Base-by-base conservation (phyloP, 2,797 vertebrate genomes). In the Falco rusticolus region DNA sequence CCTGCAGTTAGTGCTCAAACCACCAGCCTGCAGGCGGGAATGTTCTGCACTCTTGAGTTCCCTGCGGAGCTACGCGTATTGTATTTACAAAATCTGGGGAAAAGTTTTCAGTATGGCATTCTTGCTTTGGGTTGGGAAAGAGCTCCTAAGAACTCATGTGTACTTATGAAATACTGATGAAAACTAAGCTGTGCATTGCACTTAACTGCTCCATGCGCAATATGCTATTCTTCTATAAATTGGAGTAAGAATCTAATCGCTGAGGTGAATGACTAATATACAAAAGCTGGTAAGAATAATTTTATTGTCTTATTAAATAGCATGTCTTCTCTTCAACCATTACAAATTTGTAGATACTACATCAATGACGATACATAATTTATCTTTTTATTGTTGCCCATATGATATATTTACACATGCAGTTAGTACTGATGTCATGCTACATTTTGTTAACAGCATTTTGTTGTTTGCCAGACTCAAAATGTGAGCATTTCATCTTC, bases 261-360 rank as follows among this genome's bases (percentile, higher is more conserved):
- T 39, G 83, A 87, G 84, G 81, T 84, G 71, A 97, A 96, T 89
- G 63, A 95, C 77, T 94, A 92, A 86, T 51, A 95, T 89, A 97
- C 94, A 97, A 97, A 97, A 98, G 97, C 86, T 98, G 98, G 97
- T 98, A 99, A 97, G 98, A 99, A 98, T 98, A 98, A 89, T 97
- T 98, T 99, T 99, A 99, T 99, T 99, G 98, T 98, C 98, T 98
- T 98, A 99, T 98, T 98, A 98, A 99, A 98, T 98, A 98, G 96
- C 98, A 98, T 98, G 97, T 98, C 93, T 97, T 98, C 95, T 96
- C 94, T 98, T 98, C 94, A 98, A 98, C 98, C 96, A 95, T 97
- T 98, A 99, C 98, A 98, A 98, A 98, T 97, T 76, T 98, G 98
- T 98, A 98, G 98, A 98, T 96, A 98, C 97, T 98, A 98, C 97